phyloP scores from a whole-genome alignment of 2,113 vertebrate genomes.

The Thamnophis sirtalis region DNA sequence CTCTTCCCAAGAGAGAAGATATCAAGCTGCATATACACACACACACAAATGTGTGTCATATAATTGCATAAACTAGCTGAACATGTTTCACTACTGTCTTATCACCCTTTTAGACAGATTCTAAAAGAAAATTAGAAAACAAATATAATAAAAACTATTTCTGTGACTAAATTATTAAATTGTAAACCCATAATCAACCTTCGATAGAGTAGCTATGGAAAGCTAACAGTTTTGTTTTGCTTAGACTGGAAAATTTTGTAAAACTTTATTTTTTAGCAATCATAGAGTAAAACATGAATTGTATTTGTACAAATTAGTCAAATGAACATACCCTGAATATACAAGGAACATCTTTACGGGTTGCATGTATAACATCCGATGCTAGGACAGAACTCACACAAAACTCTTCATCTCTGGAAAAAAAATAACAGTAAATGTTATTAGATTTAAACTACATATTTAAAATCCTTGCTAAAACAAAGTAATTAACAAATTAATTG shows the following conservation, averaged over 20 bases:
- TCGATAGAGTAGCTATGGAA: neutral
- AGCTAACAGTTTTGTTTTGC: neutral
- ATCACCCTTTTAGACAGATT: neutral
- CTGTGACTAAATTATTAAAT: neutral
- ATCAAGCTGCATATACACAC: neutral
- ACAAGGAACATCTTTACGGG: constrained; percentile 91
- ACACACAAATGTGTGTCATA: neutral
- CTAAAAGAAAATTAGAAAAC: neutral
- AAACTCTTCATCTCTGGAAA: constrained; percentile 89
- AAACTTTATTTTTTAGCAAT: neutral
- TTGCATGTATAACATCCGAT: constrained; percentile 93
- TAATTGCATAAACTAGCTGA: neutral
- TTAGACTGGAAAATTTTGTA: neutral
- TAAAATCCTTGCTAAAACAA: neutral
- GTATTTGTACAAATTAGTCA: neutral
- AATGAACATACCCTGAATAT: constrained; percentile 87
- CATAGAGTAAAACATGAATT: neutral
- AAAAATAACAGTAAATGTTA: constrained; percentile 27
- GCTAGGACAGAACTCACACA: constrained; percentile 93
- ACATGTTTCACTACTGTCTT: neutral
- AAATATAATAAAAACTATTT: neutral
- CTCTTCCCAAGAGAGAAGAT: neutral
- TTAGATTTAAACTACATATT: neutral
- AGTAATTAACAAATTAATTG: neutral
- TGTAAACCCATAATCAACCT: neutral